These are phyloP conservation scores for Sphecodes monilicornis DNA, from an alignment of 2,888 invertebrate genomes.

Conservation along the genomic window DNA sequence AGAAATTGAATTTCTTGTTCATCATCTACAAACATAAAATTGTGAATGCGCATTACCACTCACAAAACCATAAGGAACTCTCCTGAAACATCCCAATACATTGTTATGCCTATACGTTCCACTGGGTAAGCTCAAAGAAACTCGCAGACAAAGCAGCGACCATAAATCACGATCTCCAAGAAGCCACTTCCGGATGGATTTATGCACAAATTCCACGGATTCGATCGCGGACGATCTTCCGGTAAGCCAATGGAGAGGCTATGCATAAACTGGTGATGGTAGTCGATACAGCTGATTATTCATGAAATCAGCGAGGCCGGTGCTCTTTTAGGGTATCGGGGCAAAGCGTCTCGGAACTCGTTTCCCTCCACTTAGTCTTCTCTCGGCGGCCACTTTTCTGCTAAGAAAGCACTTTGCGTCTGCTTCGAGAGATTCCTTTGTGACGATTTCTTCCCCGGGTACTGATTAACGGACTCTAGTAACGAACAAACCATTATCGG, in stretches of 20 bases:
- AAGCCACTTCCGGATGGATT: neutral
- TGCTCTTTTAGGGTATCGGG: conserved; percentile 25
- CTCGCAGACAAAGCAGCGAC: neutral
- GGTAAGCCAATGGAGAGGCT: neutral
- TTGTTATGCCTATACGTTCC: neutral
- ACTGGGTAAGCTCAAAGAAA: neutral
- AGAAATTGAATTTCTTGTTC: too few relatives aligned
- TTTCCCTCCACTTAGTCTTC: neutral
- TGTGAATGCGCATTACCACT: too few relatives aligned
- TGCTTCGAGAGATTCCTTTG: conserved; percentile 10
- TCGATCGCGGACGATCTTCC: conserved; percentile 12
- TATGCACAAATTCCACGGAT: conserved; percentile 6
- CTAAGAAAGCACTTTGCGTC: conserved; percentile 32
- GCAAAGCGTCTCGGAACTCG: conserved; percentile 33
- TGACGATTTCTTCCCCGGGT: neutral
- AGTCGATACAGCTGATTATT: conserved; percentile 37
- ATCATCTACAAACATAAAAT: too few relatives aligned
- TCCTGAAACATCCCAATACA: neutral
- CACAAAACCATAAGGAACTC: too few relatives aligned
- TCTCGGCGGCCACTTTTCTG: conserved; percentile 39
- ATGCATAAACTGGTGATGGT: conserved; percentile 16
- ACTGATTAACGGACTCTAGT: conserved; percentile 1
- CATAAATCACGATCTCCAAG: neutral
- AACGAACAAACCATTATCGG: neutral
- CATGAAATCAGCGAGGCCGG: conserved; percentile 31